A percentile compares a stretch with the other conserved stretches of the same genome.
These are phyloP conservation scores for Caenorhabditis afra DNA, from an alignment of 2,888 invertebrate species.

Conservation along the genomic window DNA sequence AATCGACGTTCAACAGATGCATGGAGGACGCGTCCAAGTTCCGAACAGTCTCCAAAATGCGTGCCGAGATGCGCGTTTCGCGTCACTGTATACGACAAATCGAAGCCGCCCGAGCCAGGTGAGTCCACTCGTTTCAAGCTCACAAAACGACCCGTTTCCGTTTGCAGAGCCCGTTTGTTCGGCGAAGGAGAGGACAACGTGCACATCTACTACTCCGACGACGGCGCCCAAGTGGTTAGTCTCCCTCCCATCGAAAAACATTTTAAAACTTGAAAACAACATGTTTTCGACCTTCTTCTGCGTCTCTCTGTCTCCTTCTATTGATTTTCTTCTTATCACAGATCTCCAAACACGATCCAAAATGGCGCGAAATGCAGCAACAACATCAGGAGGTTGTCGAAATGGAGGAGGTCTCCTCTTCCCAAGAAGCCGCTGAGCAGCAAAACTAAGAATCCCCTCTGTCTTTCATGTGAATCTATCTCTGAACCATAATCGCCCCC, in stretches of 20 bases:
- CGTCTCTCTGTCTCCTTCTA: background rate
- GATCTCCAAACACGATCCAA: conserved; percentile 46
- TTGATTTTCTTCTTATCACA: conserved; percentile 4
- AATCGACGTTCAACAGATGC: conserved; percentile 9
- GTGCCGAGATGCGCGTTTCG: conserved; percentile 43
- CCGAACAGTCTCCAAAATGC: conserved; percentile 36
- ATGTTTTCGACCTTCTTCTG: background rate
- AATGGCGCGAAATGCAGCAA: conserved; percentile 31
- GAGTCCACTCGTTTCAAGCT: background rate
- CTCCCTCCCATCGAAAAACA: background rate
- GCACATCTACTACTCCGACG: conserved; percentile 35
- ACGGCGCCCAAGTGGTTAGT: conserved; percentile 51
- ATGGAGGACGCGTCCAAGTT: conserved; percentile 39
- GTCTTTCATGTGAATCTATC: conserved; percentile 1
- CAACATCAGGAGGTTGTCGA: conserved; percentile 4
- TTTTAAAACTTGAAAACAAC: background rate
- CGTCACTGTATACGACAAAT: conserved; percentile 54
- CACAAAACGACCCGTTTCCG: no score
- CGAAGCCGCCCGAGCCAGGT: conserved; percentile 52
- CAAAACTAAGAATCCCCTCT: background rate
- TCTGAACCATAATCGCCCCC: conserved; percentile 5
- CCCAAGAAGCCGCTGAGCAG: background rate
- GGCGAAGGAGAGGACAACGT: conserved; percentile 49
- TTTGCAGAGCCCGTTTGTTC: conserved; percentile 50
- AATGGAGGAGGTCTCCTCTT: background rate